These are phyloP conservation scores for Falco cherrug DNA, from an alignment of 2,797 vertebrate species.

Conservation along the genomic window DNA sequence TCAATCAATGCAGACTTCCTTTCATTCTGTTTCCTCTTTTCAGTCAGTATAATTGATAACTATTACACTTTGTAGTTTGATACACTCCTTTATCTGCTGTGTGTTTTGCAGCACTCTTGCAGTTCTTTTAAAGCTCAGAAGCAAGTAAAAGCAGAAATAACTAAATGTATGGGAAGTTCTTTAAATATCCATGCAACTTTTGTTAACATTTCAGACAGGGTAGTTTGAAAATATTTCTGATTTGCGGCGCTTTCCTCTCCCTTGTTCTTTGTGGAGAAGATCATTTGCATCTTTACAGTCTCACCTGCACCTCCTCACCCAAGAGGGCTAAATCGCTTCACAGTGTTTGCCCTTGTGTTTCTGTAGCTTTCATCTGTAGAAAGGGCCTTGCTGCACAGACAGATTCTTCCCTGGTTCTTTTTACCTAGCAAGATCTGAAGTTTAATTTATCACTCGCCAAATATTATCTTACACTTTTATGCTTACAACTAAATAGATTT, in stretches of 20 bases:
- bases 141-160: conserved; percentile 4
- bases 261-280: neutral
- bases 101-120: neutral
- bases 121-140: neutral
- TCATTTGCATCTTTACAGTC: neutral
- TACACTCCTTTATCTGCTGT: neutral
- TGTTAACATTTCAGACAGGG: neutral
- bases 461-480: neutral
- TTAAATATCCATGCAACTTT: neutral
- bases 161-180: neutral
- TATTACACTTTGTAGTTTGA: neutral
- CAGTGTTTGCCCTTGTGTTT: neutral
- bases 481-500: neutral
- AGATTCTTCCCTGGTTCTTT: neutral
- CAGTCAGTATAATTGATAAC: neutral
- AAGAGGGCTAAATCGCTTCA: neutral
- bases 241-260: neutral
- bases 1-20: conserved; percentile 40
- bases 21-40: conserved; percentile 32
- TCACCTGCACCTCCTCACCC: neutral
- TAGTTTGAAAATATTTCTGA: neutral
- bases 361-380: neutral
- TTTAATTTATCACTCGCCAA: neutral
- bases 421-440: neutral
- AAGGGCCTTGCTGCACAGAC: neutral